Percentiles rank a stretch among this genome's conserved stretches.
Conservation (phyloP, 2,888 invertebrate genomes). For the Monopis laevigella region DNA sequence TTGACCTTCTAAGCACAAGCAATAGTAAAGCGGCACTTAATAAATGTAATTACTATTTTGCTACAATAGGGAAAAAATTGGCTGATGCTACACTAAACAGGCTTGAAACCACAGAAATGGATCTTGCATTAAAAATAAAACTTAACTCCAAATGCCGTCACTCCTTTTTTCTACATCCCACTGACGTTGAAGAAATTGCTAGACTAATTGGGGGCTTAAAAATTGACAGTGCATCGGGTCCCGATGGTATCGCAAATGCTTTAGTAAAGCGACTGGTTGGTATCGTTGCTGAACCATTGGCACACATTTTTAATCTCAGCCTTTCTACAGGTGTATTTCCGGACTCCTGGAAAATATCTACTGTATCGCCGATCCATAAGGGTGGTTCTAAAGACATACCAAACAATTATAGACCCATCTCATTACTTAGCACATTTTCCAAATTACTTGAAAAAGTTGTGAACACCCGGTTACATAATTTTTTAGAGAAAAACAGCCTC, state of each 20-base stretch:
- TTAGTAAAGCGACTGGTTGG: conserved; percentile 15
- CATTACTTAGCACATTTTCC: conserved; percentile 8
- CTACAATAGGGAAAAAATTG: too few species aligned
- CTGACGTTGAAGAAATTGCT: conserved; percentile 14
- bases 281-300: conserved; percentile 11
- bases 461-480: conserved; percentile 9
- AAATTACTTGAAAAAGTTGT: too few species aligned
- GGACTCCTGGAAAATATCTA: conserved; percentile 16
- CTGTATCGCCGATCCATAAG: conserved; percentile 16
- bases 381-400: conserved; percentile 11
- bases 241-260: conserved; percentile 13
- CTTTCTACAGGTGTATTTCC: conserved; percentile 17
- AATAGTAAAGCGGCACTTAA: too few species aligned
- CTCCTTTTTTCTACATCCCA: conserved; percentile 18
- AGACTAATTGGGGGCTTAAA: conserved; percentile 13
- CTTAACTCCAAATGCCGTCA: not conserved
- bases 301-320: conserved; percentile 17
- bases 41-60: too few species aligned
- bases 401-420: conserved; percentile 18
- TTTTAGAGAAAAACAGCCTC: conserved; percentile 9
- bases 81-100: too few species aligned
- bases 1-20: too few species aligned
- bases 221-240: conserved; percentile 15
- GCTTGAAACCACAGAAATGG: not conserved
- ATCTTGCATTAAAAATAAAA: not conserved